Percentiles rank a stretch among this genome's conserved stretches.
Conservation (phyloP, 2,113 vertebrate species). For the Poeciliopsis prolifica region DNA sequence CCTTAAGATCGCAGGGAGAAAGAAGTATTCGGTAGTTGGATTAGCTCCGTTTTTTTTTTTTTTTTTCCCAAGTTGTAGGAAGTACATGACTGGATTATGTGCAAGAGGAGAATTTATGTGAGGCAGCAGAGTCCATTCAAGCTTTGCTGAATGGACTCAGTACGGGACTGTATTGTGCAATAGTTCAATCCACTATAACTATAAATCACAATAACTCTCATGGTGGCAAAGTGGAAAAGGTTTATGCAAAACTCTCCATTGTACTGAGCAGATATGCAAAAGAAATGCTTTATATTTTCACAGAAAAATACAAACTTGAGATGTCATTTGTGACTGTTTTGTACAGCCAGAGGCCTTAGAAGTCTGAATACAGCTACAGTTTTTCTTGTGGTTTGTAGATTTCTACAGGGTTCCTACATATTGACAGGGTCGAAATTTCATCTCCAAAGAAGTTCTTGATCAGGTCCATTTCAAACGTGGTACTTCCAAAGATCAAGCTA, state of each 20-base stretch:
- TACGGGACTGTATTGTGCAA: conserved; percentile 16
- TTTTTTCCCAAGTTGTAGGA: not conserved
- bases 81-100: not conserved
- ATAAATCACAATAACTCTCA: conserved; percentile 36
- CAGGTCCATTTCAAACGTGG: not conserved
- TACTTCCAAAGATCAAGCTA: too few species aligned
- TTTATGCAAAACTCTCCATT: conserved; percentile 28
- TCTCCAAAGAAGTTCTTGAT: not conserved
- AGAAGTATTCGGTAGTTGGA: not conserved
- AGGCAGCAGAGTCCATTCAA: not conserved
- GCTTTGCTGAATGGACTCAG: not conserved
- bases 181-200: conserved; percentile 46
- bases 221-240: conserved; percentile 15
- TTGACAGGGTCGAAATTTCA: not conserved
- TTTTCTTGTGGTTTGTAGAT: not conserved
- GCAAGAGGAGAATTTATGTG: not conserved
- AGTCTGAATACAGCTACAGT: conserved; percentile 33
- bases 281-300: conserved; percentile 63
- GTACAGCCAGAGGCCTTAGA: conserved; percentile 34
- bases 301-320: conserved; percentile 37
- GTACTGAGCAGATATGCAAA: conserved; percentile 38
- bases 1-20: not conserved
- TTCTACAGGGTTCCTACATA: not conserved
- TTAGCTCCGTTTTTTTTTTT: not conserved
- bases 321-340: conserved; percentile 56